Evolutionary conservation across 2,797 vertebrate species (phyloP), one percentile per base, ranked within the genome.

Genomic region (Rhincodon typus): DNA sequence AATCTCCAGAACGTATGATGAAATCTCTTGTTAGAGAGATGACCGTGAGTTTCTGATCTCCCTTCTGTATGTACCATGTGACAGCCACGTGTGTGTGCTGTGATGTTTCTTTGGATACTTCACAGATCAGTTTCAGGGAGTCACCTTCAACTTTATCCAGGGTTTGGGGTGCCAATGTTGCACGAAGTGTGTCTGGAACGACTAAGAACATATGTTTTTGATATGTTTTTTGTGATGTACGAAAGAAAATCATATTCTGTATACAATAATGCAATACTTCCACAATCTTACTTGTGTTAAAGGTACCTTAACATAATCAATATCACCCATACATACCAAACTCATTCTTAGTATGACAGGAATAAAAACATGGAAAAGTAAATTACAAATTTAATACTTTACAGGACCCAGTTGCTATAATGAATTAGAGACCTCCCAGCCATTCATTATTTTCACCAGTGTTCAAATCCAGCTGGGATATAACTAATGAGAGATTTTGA

Each of bases 51-150:
- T 96, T 94, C 0, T 96, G 7, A 34, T 82, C 96, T 38, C 96
- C 96, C 96, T 91, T 97, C n/a, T 82, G 97, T 72, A 98, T 96
- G 96, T 97, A 98, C 99, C 98, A 99, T 96, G 97, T 96, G 74
- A 99, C 96, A 12, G 99, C 98, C 96, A 99, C 96, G 93, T 99
- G 99, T 0, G 98, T 99, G 95, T 99, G 99, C 96, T 99, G 98
- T 96, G 97, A 82, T 0, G 99, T 99, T 96, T 98, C 97, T 97
- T 96, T 98, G 87, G 97, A 98, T 62, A 97, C 98, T 66, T 98
- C 97, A 3, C 99, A 99, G 62, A 97, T 97, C 91, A 99, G 97
- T 79, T 97, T 97, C 96, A 99, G 96, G 0, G 72, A 0, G 0
- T 98, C 98, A 0, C 98, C 98, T 97, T 98, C 98, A 0, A 96